These are phyloP conservation scores for Takifugu ocellatus DNA, from an alignment of 2,797 vertebrate genomes.

Conservation along the genomic window DNA sequence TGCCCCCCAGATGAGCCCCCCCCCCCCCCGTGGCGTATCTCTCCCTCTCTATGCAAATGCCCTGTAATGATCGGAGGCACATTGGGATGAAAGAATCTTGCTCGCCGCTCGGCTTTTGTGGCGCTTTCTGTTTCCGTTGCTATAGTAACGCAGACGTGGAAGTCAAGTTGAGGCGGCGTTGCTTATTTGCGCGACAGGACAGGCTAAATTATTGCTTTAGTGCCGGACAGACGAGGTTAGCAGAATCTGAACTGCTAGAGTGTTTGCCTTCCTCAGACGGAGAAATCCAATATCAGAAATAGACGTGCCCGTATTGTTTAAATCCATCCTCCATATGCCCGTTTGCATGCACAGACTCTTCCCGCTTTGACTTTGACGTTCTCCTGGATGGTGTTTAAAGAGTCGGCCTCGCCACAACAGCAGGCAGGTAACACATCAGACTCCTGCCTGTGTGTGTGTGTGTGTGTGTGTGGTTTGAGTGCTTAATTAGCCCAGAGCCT, in stretches of 20 bases:
- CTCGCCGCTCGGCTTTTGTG: conserved; percentile 58
- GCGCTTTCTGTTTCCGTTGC: conserved; percentile 72
- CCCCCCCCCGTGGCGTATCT: conserved; percentile 38
- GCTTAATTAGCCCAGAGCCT: conserved; percentile 71
- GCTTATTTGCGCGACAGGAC: conserved; percentile 59
- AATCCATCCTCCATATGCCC: conserved; percentile 60
- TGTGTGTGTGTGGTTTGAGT: conserved; percentile 44
- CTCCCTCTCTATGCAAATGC: conserved; percentile 71
- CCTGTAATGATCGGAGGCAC: conserved; percentile 69
- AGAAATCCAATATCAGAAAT: conserved; percentile 1
- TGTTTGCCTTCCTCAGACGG: neutral
- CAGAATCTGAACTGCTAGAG: neutral
- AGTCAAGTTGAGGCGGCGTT: conserved; percentile 47
- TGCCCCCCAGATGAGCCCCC: conserved; percentile 48
- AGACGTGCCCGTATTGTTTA: conserved; percentile 53
- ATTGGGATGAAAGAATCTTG: conserved; percentile 65
- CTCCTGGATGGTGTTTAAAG: conserved; percentile 75
- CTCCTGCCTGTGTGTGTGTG: conserved; percentile 37
- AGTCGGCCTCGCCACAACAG: conserved; percentile 67
- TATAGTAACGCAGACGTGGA: conserved; percentile 66
- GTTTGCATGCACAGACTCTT: conserved; percentile 40
- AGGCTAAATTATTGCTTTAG: conserved; percentile 26
- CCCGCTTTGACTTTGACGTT: conserved; percentile 73
- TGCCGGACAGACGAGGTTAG: conserved; percentile 20
- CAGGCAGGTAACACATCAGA: conserved; percentile 68